These are phyloP conservation scores for Drosophila equinoxialis DNA, from an alignment of 1,140 invertebrate genomes.

Conservation along the genomic window DNA sequence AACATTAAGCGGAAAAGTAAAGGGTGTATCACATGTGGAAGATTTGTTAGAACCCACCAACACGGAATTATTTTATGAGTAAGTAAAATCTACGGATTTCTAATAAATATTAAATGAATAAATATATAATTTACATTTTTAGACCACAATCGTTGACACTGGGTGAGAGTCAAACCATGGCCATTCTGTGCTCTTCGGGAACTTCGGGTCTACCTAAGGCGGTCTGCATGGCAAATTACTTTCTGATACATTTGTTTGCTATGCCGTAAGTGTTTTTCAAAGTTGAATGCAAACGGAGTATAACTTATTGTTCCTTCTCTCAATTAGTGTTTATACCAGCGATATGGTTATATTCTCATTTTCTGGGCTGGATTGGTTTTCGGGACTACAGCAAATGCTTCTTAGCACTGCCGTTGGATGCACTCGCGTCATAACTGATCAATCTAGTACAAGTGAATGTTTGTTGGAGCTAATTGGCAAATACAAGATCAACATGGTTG, in stretches of 20 bases:
- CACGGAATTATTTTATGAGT: slow-evolving; percentile 66
- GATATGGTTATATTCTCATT: slow-evolving; percentile 53
- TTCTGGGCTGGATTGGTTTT: slow-evolving; percentile 76
- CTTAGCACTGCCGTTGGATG: slow-evolving; percentile 49
- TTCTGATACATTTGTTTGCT: not conserved
- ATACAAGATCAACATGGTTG: slow-evolving; percentile 66
- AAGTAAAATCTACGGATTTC: slow-evolving; percentile 19
- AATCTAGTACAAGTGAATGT: slow-evolving; percentile 50
- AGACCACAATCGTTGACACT: slow-evolving; percentile 56
- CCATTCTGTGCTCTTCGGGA: slow-evolving; percentile 86
- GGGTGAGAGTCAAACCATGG: slow-evolving; percentile 66
- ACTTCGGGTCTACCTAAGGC: slow-evolving; percentile 92
- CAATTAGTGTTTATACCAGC: slow-evolving; percentile 47
- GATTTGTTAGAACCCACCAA: slow-evolving; percentile 53
- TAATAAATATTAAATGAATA: too few species aligned
- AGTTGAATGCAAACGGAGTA: not conserved
- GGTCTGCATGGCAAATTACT: slow-evolving; percentile 87
- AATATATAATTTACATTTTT: too few species aligned
- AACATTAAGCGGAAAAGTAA: slow-evolving; percentile 52
- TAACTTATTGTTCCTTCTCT: not conserved
- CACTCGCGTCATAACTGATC: slow-evolving; percentile 65
- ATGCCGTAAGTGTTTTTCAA: too few species aligned
- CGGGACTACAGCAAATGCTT: slow-evolving; percentile 60
- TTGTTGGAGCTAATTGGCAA: slow-evolving; percentile 62
- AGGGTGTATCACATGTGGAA: slow-evolving; percentile 57